These are phyloP conservation scores for Albula glossodonta DNA, from an alignment of 2,113 vertebrate genomes.

Conservation along the genomic window DNA sequence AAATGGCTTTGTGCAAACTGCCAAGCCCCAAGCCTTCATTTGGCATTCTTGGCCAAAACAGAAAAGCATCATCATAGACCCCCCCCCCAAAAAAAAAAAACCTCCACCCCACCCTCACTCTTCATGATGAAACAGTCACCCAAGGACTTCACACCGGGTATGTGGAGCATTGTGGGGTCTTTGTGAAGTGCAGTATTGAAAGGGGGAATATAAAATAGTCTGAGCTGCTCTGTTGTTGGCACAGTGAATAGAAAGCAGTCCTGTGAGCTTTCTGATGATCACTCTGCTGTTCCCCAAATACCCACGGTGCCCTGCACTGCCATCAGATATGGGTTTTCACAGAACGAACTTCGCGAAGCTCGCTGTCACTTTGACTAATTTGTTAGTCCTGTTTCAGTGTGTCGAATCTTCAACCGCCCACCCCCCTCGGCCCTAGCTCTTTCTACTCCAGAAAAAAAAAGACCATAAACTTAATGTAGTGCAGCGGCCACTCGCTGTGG, in stretches of 20 bases:
- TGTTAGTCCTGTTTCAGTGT: conserved; percentile 33
- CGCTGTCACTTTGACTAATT: conserved; percentile 47
- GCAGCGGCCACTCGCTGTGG: conserved; percentile 26
- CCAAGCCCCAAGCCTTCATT: background rate
- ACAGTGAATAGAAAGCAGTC: background rate
- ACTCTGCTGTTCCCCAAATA: background rate
- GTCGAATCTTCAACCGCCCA: background rate
- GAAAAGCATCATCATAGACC: background rate
- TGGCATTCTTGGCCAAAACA: background rate
- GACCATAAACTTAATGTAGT: conserved; percentile 48
- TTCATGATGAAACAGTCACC: background rate
- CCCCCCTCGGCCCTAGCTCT: background rate
- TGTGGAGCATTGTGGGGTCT: background rate
- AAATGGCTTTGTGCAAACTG: background rate
- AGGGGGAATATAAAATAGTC: background rate
- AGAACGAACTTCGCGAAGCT: background rate
- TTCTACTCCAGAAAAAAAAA: conserved; percentile 1
- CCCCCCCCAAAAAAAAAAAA: background rate
- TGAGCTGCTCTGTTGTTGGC: background rate
- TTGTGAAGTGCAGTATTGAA: background rate
- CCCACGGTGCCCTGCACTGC: background rate
- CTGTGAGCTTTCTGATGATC: background rate
- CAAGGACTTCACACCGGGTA: background rate
- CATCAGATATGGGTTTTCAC: background rate
- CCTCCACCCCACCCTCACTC: background rate